phyloP scores from a whole-genome alignment of 2,797 vertebrate genomes.

The Hirundo rustica region DNA sequence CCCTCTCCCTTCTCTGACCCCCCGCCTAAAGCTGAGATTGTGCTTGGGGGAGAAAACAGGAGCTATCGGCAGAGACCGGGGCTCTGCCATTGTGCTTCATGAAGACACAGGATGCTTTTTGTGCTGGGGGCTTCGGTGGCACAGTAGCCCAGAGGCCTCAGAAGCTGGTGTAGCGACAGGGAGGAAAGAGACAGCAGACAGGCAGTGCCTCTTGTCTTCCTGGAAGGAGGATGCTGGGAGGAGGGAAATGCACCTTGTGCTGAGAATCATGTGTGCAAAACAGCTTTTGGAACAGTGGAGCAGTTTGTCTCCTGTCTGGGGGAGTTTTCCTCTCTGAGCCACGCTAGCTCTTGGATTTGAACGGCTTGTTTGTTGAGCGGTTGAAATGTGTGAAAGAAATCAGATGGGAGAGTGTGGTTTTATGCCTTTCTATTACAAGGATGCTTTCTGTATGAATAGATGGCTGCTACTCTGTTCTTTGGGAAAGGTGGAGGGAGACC shows the following conservation, averaged over 20 bases:
- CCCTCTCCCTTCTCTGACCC: background rate
- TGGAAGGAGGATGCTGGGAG: constrained; percentile 13
- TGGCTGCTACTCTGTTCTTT: background rate
- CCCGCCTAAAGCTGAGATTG: background rate
- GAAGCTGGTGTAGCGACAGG: background rate
- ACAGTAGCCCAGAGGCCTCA: background rate
- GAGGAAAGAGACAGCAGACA: background rate
- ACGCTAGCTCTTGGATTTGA: background rate
- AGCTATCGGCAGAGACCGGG: background rate
- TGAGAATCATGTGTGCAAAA: background rate
- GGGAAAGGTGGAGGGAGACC: background rate
- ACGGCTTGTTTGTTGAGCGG: background rate
- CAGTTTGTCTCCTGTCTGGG: constrained; percentile 1
- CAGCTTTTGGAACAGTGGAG: background rate
- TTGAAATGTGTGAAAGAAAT: constrained; percentile 51
- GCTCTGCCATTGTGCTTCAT: rapidly evolving
- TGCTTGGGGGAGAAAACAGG: background rate
- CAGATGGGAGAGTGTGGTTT: background rate
- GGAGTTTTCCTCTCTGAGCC: background rate
- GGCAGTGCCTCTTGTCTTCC: background rate
- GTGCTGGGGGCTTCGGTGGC: background rate
- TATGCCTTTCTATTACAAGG: background rate
- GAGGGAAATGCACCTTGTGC: constrained; percentile 2
- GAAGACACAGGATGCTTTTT: rapidly evolving
- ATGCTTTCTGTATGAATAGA: constrained; percentile 32